A percentile compares a stretch with the other conserved stretches of the same genome.
Conservation (phyloP, 2,888 invertebrate genomes). For the Scaptomyza caliginosa region DNA sequence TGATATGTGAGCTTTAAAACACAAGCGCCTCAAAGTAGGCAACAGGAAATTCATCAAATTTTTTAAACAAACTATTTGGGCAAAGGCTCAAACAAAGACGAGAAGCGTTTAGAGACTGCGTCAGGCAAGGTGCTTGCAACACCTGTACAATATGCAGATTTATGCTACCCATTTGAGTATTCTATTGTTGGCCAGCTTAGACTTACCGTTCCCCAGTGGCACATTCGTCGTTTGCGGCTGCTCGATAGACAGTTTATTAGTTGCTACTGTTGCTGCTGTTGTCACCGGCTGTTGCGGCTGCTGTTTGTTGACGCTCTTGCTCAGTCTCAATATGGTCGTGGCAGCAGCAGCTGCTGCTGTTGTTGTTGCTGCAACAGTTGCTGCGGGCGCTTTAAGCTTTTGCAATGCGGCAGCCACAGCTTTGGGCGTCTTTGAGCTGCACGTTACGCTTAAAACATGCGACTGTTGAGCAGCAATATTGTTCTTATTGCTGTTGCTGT, state of each 20-base stretch:
- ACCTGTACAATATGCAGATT: conserved; percentile 46
- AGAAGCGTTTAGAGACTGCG: conserved; percentile 17
- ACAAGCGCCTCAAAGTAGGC: conserved; percentile 47
- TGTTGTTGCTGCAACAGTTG: conserved; percentile 49
- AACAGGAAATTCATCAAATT: conserved; percentile 21
- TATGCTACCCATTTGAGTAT: conserved; percentile 56
- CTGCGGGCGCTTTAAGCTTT: conserved; percentile 55
- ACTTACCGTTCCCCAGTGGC: conserved; percentile 84
- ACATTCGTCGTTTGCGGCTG: conserved; percentile 80
- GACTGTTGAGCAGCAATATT: conserved; percentile 31
- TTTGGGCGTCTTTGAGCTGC: conserved; percentile 68
- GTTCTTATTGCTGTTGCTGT: conserved; percentile 44
- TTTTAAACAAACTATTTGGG: conserved; percentile 35
- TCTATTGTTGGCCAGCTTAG: conserved; percentile 53
- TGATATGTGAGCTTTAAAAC: conserved; percentile 26
- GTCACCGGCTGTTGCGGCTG: conserved; percentile 43
- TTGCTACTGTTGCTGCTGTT: conserved; percentile 39
- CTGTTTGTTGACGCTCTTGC: conserved; percentile 68
- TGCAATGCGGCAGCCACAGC: conserved; percentile 56
- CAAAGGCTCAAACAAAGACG: conserved; percentile 11
- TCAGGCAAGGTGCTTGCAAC: conserved; percentile 1
- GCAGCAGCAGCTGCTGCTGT: conserved; percentile 57
- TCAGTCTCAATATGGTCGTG: conserved; percentile 75
- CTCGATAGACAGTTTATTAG: conserved; percentile 66
- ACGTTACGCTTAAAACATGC: conserved; percentile 75